Evolutionary conservation across 2,888 invertebrate species (phyloP).

Genomic region (Tholera decimalis): DNA sequence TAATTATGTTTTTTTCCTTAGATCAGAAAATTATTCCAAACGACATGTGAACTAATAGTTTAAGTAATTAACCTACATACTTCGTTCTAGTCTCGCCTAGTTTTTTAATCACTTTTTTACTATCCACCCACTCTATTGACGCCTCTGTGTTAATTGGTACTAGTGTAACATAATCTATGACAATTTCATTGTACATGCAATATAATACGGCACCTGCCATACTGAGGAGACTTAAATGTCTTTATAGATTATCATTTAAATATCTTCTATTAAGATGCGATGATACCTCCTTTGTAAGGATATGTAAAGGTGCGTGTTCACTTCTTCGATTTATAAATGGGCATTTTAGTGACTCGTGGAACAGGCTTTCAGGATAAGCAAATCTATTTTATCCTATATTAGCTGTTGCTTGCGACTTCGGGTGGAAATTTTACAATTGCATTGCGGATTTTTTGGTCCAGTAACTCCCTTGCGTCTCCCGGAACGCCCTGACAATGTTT

Average conservation of each 20-base stretch:
- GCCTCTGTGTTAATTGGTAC: constrained; percentile 23
- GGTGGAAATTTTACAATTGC: too few relatives aligned
- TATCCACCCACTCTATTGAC: constrained; percentile 1
- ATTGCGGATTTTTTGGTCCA: too few relatives aligned
- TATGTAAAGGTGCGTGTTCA: neutral
- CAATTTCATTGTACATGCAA: neutral
- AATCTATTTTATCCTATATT: neutral
- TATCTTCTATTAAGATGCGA: neutral
- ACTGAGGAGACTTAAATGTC: neutral
- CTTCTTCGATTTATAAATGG: neutral
- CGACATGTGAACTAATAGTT: too few relatives aligned
- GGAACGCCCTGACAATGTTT: too few relatives aligned
- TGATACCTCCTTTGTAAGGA: neutral
- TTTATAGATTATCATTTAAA: constrained; percentile 1
- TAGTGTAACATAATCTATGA: constrained; percentile 5
- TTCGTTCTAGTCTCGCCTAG: constrained; percentile 9
- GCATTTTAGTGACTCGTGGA: neutral
- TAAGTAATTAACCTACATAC: neutral
- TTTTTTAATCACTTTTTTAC: constrained; percentile 13
- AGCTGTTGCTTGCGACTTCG: too few relatives aligned
- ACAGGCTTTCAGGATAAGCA: too few relatives aligned
- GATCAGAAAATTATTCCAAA: neutral
- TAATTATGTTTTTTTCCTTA: too few relatives aligned
- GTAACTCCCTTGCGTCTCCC: too few relatives aligned
- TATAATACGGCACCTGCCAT: neutral